phyloP scores from a whole-genome alignment of 2,797 vertebrate genomes.

The Australoheros facetus region DNA sequence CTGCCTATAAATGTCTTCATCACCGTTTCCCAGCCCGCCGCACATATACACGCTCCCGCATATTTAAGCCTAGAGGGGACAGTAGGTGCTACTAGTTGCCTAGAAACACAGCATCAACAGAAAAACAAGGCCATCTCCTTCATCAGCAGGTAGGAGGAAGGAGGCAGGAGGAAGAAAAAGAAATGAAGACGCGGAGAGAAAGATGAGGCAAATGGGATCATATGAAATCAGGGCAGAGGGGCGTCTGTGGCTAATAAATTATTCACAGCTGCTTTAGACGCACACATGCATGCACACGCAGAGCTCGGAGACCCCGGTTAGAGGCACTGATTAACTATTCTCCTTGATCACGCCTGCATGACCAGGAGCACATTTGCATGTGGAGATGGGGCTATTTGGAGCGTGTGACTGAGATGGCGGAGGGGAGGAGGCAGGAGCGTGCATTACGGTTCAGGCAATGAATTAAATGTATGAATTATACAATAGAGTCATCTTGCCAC shows the following conservation, averaged over 20 bases:
- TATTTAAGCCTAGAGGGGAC: constrained; percentile 24
- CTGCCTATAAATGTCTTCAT: neutral
- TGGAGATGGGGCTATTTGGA: constrained; percentile 4
- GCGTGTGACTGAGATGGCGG: neutral
- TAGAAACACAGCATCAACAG: constrained; percentile 58
- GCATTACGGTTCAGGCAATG: neutral
- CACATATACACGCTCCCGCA: constrained; percentile 8
- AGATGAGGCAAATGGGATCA: constrained; percentile 7
- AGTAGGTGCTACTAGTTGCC: constrained; percentile 45
- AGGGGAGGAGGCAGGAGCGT: neutral
- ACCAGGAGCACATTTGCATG: constrained; percentile 59
- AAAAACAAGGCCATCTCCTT: constrained; percentile 30
- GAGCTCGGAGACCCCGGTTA: constrained; percentile 44
- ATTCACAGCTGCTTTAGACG: constrained; percentile 46
- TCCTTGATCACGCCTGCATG: constrained; percentile 67
- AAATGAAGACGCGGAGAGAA: neutral
- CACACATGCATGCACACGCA: neutral
- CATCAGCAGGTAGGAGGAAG: constrained; percentile 36
- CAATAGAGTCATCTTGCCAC: neutral
- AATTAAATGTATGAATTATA: neutral
- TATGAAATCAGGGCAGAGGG: constrained; percentile 57
- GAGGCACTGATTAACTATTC: constrained; percentile 69
- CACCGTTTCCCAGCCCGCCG: neutral
- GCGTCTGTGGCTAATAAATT: constrained; percentile 53
- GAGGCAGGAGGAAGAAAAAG: neutral